Base-by-base conservation (phyloP, 2,113 vertebrate species). In the Actenoides hombroni region DNA sequence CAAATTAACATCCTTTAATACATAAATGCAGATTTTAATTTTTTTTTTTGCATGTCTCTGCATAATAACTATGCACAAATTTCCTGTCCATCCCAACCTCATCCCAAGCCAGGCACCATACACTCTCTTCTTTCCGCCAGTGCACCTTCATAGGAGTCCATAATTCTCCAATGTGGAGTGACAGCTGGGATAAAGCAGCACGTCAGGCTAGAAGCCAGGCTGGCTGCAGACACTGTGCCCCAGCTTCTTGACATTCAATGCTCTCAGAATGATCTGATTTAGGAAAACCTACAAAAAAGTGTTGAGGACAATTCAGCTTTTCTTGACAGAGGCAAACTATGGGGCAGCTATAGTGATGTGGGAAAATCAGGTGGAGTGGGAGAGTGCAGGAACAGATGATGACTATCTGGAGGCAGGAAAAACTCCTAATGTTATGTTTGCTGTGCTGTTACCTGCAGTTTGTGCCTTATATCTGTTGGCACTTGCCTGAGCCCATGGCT, bases 1-100 rank as follows among this genome's bases (percentile, higher is more conserved):
- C 64, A 60, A 86, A 91, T 94, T 93, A 97, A 94, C 92, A 77
- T 77, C 37, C 92, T 86, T 83, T 86, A 49, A 86, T 85, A 92
- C 21, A 84, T 54, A 85, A 93, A 87, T 65, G 49, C 33, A 92
- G 76, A 21, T 63, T 53, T 42, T 10, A n/a, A n/a, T 5, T 63
- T 64, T 56, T 60, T 44, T 5, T 63, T 64, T 56, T 56, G 35
- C 53, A n/a, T 2, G 6, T 40, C 67, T 74, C 48, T 89, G 37
- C 61, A 54, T 76, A 92, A 88, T 68, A 83, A 18, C 40, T 21
- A 6, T 35, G 46, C 46, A 82, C 48, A 56, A 73, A 56, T 88
- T 67, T 78, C 48, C 35, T 40, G 35, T 64, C 57, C 39, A 77
- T 73, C 46, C 37, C 56, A 49, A 29, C 37, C 25, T 53, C 31